A percentile compares a stretch with the other conserved stretches of the same genome.
Conservation (phyloP, 1,140 invertebrate genomes). For the Ephestia elutella region DNA sequence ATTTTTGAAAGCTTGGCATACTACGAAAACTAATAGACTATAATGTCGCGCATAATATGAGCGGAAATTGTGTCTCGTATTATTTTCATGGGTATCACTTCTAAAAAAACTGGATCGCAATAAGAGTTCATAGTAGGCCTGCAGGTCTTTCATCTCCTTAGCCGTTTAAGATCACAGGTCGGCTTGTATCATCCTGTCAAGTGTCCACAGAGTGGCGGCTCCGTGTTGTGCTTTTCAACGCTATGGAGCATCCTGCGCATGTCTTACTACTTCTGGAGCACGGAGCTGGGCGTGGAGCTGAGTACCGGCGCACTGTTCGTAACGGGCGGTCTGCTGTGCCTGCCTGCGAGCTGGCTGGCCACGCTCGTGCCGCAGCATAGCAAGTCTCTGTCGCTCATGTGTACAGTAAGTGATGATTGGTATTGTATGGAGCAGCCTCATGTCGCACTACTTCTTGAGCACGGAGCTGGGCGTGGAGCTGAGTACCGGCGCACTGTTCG, state of each 20-base stretch:
- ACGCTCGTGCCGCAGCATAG: conserved; percentile 50
- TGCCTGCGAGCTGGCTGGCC: conserved; percentile 54
- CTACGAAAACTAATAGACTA: too few species aligned
- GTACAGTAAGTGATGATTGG: conserved; percentile 30
- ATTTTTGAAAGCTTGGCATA: too few species aligned
- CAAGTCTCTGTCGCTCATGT: conserved; percentile 34
- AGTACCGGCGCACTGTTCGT: conserved; percentile 44
- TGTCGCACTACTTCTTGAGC: conserved; percentile 29
- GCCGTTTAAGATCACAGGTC: too few species aligned
- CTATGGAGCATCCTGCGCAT: conserved; percentile 53
- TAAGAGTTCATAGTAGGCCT: too few species aligned
- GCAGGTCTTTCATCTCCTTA: too few species aligned
- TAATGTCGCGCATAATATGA: too few species aligned
- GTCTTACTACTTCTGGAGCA: conserved; percentile 64
- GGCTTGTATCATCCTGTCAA: too few species aligned
- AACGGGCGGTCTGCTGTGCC: conserved; percentile 47
- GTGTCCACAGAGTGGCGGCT: conserved; percentile 44
- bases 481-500: conserved; percentile 39
- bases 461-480: conserved; percentile 57
- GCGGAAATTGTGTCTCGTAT: too few species aligned
- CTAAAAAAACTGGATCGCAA: too few species aligned
- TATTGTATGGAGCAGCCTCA: too few species aligned
- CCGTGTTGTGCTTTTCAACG: conserved; percentile 48
- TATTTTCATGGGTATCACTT: too few species aligned
- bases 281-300: conserved; percentile 56